Percentiles rank a stretch among this genome's conserved stretches.
Conservation (phyloP, 64 coral and sea anemone species). For the Porites australiensis region DNA sequence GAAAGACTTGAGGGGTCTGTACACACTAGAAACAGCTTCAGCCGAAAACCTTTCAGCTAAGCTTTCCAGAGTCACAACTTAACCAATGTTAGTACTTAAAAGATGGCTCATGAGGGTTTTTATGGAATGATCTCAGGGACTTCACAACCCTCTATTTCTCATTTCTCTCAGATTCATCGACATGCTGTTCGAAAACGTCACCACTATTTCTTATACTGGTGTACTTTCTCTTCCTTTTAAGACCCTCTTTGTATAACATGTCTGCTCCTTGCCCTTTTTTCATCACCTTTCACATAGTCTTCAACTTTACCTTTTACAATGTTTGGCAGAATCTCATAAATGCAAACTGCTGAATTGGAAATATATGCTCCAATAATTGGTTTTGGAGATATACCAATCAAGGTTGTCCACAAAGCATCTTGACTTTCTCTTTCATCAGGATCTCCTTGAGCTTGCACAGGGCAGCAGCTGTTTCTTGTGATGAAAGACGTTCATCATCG, state of each 20-base stretch:
- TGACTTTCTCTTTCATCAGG: slow-evolving; percentile 1
- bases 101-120: slow-evolving; percentile 55
- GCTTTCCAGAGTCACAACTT: slow-evolving; percentile 35
- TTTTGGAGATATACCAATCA: slow-evolving; percentile 31
- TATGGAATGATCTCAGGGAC: slow-evolving; percentile 56
- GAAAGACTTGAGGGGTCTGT: slow-evolving; percentile 47
- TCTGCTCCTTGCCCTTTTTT: slow-evolving; percentile 36
- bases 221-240: slow-evolving; percentile 47
- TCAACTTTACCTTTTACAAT: slow-evolving; percentile 25
- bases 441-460: no score
- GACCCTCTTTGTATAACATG: slow-evolving; percentile 41
- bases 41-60: slow-evolving; percentile 25
- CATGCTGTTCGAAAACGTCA: not conserved
- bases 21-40: slow-evolving; percentile 30
- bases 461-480: no score
- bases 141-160: slow-evolving; percentile 12
- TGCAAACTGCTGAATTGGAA: slow-evolving; percentile 31
- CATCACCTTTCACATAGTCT: slow-evolving; percentile 27
- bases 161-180: not conserved
- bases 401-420: slow-evolving; percentile 64
- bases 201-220: slow-evolving; percentile 41
- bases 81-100: slow-evolving; percentile 54
- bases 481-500: no score
- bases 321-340: slow-evolving; percentile 36
- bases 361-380: slow-evolving; percentile 44